Base-by-base conservation (phyloP, 92 coral and sea anemone species). In the Zoanthus solanderi region DNA sequence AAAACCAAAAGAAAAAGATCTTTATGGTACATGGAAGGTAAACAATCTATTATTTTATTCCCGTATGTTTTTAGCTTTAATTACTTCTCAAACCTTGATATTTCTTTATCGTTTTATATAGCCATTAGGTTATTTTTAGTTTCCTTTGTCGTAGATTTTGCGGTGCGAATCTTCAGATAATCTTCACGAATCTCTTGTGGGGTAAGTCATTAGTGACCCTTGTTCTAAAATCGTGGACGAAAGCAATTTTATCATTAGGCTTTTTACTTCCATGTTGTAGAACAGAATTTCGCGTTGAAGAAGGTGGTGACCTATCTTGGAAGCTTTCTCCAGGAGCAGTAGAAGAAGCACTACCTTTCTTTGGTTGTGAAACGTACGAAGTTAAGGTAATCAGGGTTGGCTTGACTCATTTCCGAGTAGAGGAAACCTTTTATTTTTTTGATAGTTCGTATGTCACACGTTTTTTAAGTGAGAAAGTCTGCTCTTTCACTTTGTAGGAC, bases 11-110 rank as follows among this genome's bases (percentile, higher is more conserved):
- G 85, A 81, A 32, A 81, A 67, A 81, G 85, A 81, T 63, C 85
- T 81, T 81, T 67, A 81, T 48, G 85, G 85, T 14, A 65, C 75
- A 65, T 81, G 85, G 85, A 81, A 81, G 85, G 85, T 81, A 34
- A 66, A 46, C 10, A 29, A 29, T 29, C 12, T 31, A 15, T 14
- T 9, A 6, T 44, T 45, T 54, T 53, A 34, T 60, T 65, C 73
- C 13, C 66, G 23, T 18, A 71, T 6, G 16, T 23, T 50, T 17
- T 6, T 28, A 11, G 46, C 2, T 53, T 15, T 77, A 0, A 5
- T 31, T 18, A 9, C 32, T 67, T n/a, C 31, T 77, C 82, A 29
- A 42, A 30, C 12, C 7, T 30, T 60, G 47, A 81, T 42, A 13
- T 9, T 68, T 14, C 0, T 18, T 1, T 44, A n/a, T 12, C 3